Base-by-base conservation (phyloP, 2,888 invertebrate species). In the Coremacera marginata region DNA sequence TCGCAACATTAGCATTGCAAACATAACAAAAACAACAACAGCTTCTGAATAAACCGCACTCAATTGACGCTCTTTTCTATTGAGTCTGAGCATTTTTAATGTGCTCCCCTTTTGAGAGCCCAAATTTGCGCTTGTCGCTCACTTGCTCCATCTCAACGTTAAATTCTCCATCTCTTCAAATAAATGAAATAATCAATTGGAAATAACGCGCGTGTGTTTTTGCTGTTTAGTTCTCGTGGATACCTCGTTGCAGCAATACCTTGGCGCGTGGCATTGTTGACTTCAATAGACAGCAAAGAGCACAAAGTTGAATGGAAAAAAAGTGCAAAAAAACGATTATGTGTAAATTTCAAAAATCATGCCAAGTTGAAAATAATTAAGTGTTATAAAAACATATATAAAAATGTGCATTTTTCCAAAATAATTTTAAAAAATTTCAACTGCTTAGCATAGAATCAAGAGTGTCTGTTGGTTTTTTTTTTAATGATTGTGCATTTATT, bases 191-290 rank as follows among this genome's bases (percentile, higher is more conserved):
- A 71, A 71, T 71, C 71, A 60, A 44, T 71, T 57, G 71, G 37
- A 37, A 51, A 68, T 27, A 25, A 25, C 60, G 72, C 60, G 55
- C 37, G 67, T 34, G 67, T 25, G 52, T 73, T 74, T 65, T 51
- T 65, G 65, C 34, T 37, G 37, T 55, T 74, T 37, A 74, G 74
- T 74, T 74, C 55, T 65, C 67, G 74, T 67, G 63, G 65, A 65
- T 37, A 65, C 31, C 67, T 74, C 74, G 65, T 55, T 74, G 74
- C 52, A 25, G 22, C 34, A 65, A 37, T 37, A 51, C 22, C 63
- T 73, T 19, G 65, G 44, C 14, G 72, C 1, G 62, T 49, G 25
- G 27, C 25, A 25, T 34, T 19, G 34, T 19, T 57, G 34, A 14
- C 9, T 9, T 19, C 44, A 22, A 22, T 57, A 34, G 34, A 57